Conservation (phyloP, 2,888 invertebrate genomes). For the Shargacucullia verbasci region DNA sequence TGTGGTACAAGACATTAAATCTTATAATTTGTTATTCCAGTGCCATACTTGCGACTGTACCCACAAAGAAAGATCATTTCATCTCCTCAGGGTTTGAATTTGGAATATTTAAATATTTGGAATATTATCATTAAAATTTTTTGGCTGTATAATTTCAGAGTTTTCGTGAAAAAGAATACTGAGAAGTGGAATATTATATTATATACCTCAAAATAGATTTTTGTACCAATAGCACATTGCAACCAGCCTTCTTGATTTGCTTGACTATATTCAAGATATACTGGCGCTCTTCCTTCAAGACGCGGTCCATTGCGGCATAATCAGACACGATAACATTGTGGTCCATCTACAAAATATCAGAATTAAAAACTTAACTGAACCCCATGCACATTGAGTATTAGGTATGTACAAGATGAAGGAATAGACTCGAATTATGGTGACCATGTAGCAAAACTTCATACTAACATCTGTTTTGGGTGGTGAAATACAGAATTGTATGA, state of each 20-base stretch:
- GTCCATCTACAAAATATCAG: constrained; percentile 92
- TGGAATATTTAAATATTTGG: too few species aligned
- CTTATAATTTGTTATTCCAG: too few species aligned
- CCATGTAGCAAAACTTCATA: constrained; percentile 34
- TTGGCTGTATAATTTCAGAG: too few species aligned
- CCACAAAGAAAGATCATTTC: too few species aligned
- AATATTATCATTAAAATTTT: too few species aligned
- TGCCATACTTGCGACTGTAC: too few species aligned
- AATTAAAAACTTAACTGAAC: too few species aligned
- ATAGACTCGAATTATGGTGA: neutral
- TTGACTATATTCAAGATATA: constrained; percentile 99
- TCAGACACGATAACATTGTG: constrained; percentile 98
- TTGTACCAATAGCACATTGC: constrained; percentile 98
- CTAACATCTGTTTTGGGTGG: constrained; percentile 99
- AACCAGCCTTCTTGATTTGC: constrained; percentile 99
- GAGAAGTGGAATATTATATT: too few species aligned
- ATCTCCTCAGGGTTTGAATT: too few species aligned
- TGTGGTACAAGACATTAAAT: constrained; percentile 68
- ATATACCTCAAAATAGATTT: constrained; percentile 92
- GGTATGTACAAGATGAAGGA: neutral
- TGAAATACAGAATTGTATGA: constrained; percentile 99
- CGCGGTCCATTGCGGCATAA: constrained; percentile 99
- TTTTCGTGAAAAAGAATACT: too few species aligned
- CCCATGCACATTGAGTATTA: too few species aligned
- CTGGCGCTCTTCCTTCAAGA: constrained; percentile 98